Evolutionary conservation across 2,113 vertebrate genomes (phyloP), one percentile per base, ranked within the genome.

Genomic region (Phalacrocorax carbo): DNA sequence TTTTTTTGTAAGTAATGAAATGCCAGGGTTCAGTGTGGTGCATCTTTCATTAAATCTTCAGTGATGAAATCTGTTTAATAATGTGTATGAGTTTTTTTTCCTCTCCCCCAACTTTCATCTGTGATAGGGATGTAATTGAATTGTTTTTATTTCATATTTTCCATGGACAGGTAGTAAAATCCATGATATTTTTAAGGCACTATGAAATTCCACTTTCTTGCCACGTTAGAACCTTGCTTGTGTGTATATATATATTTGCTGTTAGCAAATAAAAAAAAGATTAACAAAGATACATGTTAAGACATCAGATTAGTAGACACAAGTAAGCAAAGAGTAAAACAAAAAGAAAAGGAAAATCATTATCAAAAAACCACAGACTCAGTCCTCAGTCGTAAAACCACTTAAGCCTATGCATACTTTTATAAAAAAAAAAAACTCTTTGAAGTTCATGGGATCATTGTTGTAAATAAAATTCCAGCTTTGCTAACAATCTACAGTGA

Each of bases 11-110:
- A 94, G 57, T 79, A 94, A 96, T 75, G 82, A 97, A 96, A 95
- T 82, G 49, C 44, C 72, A 92, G 38, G 80, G 95, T 96, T 96
- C 94, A 94, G 20, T 82, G 52, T 78, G 34, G 84, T 93, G 80
- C 85, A 93, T 93, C 86, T 97, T 93, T 97, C 97, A 97, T 97
- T 95, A 97, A 95, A 91, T 96, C 75, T 97, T 79, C 70, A 80
- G 51, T 79, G 88, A 96, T 92, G 42, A 94, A 97, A 96, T 95
- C 94, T 97, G 51, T 89, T 97, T 97, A 97, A 96, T 96, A 96
- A 96, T 71, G 73, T 77, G 40, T 87, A 82, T 90, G 82, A 81
- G 38, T 94, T 88, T 96, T 71, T 92, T 92, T 78, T 94, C 79
- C 92, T 73, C n/a, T 92, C 84, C 82, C 51, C 32, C 66, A 42